Evolutionary conservation across 2,888 invertebrate species (phyloP), one percentile per base, ranked within the genome.

Genomic region (Laothoe populi): DNA sequence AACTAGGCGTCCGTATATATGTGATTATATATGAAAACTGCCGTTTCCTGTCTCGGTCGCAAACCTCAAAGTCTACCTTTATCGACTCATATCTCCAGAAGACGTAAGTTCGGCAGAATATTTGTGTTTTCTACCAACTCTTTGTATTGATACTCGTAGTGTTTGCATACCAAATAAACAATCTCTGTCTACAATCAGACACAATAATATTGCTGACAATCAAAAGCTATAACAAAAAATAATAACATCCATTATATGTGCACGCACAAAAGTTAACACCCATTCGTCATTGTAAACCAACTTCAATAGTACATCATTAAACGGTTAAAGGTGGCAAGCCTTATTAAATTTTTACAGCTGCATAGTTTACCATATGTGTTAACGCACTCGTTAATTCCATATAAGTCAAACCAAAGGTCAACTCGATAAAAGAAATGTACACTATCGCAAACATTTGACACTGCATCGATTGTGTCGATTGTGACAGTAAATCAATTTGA

Each of bases 401-500:
- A 68, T 67, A 70, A 68, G 71, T 70, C 35, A 72, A 77, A 82
- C 78, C 78, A 81, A 84, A 86, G 83, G 82, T 86, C 80, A 83
- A 77, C 73, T 70, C 76, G 80, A 87, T 82, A 82, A 82, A 82
- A 83, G 80, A 77, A 80, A 74, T 71, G 73, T 82, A 82, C 77
- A 79, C 78, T 81, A 87, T 84, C 79, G 85, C 87, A 83, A 88
- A 85, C 83, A 82, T 84, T 89, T 83, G 86, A 85, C 85, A 85
- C 83, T 82, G 82, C 81, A 84, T 83, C 80, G 77, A 83, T 84
- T 84, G 85, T 87, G 83, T 88, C 79, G 77, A 83, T 84, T 87
- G 84, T 88, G 88, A 89, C 89, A 87, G 87, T 82, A 79, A 87
- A 88, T 90, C 90, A 87, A 87, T 87, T 86, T 83, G 83, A 81